These are phyloP conservation scores for Athetis lepigone DNA, from an alignment of 2,888 invertebrate species.

Conservation along the genomic window DNA sequence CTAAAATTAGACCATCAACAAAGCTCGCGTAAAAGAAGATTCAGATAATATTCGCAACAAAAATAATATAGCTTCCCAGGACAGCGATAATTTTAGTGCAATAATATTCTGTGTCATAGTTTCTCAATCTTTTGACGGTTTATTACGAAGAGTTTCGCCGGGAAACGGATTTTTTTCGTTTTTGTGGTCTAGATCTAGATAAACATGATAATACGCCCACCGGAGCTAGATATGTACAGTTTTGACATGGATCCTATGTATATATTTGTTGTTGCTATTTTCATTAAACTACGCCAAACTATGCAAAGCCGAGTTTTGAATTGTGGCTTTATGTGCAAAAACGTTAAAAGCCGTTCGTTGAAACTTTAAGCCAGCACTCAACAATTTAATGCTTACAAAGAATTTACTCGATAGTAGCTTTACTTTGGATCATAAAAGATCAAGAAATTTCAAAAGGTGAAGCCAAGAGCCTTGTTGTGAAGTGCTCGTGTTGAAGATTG, in stretches of 20 bases:
- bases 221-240: constrained; percentile 1
- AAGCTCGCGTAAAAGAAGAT: constrained; percentile 64
- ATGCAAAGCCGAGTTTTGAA: constrained; percentile 33
- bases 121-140: constrained; percentile 26
- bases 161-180: constrained; percentile 6
- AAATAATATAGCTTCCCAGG: constrained; percentile 64
- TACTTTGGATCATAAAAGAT: constrained; percentile 36
- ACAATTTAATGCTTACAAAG: constrained; percentile 38
- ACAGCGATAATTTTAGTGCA: constrained; percentile 62
- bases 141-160: constrained; percentile 18
- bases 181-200: constrained; percentile 31
- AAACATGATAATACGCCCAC: constrained; percentile 27
- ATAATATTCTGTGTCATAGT: constrained; percentile 52
- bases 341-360: constrained; percentile 23
- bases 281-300: constrained; percentile 38
- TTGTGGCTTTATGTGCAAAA: constrained; percentile 21
- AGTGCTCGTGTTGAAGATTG: constrained; percentile 12
- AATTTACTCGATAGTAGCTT: constrained; percentile 25
- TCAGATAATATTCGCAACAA: constrained; percentile 66
- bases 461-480: constrained; percentile 32
- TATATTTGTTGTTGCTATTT: constrained; percentile 22
- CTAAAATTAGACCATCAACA: constrained; percentile 80
- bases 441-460: constrained; percentile 24
- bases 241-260: constrained; percentile 12
- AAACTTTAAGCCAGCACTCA: constrained; percentile 22